Conservation (phyloP, 2,113 vertebrate genomes). For the Oriolus oriolus region DNA sequence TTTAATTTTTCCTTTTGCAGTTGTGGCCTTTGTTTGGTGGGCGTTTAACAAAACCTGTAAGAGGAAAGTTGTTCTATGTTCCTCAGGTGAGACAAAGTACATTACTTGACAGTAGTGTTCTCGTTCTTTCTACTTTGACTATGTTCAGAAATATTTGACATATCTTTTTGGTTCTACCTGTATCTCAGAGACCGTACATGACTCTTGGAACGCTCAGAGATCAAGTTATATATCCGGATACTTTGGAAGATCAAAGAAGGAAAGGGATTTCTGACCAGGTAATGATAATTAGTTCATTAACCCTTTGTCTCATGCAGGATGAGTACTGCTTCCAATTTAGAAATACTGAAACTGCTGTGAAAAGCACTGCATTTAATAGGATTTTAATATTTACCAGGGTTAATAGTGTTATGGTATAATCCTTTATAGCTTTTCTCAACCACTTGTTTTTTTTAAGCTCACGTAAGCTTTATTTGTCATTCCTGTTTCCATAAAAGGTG, state of each 20-base stretch:
- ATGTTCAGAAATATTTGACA: background rate
- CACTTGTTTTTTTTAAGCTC: background rate
- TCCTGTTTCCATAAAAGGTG: conserved; percentile 76
- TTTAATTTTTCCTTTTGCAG: conserved; percentile 60
- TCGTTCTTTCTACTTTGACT: background rate
- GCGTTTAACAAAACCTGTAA: conserved; percentile 90
- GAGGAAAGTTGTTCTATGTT: conserved; percentile 97
- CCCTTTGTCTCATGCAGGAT: background rate
- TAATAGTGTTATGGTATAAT: background rate
- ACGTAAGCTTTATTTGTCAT: background rate
- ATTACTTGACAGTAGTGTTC: background rate
- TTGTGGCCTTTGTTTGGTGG: conserved; percentile 97
- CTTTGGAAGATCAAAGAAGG: conserved; percentile 83
- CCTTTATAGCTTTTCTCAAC: background rate
- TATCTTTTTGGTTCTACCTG: background rate
- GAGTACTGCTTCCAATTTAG: background rate
- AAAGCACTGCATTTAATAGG: background rate
- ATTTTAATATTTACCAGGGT: background rate
- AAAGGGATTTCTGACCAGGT: conserved; percentile 94
- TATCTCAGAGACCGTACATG: conserved; percentile 93
- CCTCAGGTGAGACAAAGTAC: conserved; percentile 83
- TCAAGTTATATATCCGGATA: conserved; percentile 98
- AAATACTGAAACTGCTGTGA: background rate
- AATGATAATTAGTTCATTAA: background rate
- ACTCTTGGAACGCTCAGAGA: conserved; percentile 93